Conservation (phyloP, 2,113 vertebrate genomes). For the Sinocyclocheilus anshuiensis region DNA sequence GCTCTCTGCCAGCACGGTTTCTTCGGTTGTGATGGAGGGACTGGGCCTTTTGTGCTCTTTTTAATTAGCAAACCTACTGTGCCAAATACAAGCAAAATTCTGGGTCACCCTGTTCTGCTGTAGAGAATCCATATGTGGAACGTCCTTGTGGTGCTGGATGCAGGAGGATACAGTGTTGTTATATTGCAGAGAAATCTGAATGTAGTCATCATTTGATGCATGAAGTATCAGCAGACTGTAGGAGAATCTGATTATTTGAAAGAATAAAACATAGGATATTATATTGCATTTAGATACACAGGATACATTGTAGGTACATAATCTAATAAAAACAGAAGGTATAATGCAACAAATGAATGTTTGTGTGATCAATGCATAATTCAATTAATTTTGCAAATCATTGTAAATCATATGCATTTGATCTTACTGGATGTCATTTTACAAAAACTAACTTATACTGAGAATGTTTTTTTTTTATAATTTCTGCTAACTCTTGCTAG, state of each 20-base stretch:
- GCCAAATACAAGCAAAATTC: conserved; percentile 31
- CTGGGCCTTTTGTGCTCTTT: conserved; percentile 56
- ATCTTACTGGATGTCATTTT: not conserved
- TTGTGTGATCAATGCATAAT: not conserved
- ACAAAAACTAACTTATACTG: not conserved
- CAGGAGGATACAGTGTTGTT: not conserved
- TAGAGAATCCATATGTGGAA: conserved; percentile 47
- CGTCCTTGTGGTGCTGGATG: conserved; percentile 51
- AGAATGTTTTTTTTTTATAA: not conserved
- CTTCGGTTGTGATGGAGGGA: conserved; percentile 42
- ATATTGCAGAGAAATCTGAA: not conserved
- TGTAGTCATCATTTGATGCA: not conserved
- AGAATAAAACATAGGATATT: not conserved
- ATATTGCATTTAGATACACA: not conserved
- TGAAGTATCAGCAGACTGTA: not conserved
- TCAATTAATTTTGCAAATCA: not conserved
- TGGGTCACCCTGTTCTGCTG: conserved; percentile 64
- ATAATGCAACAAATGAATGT: not conserved
- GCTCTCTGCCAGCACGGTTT: conserved; percentile 33
- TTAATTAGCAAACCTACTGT: conserved; percentile 66
- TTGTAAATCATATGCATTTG: not conserved
- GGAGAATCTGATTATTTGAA: not conserved
- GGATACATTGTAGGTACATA: not conserved
- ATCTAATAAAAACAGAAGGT: not conserved
- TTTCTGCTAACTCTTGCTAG: not conserved